These are phyloP conservation scores for Tenualosa thibaudeaui DNA, from an alignment of 2,797 vertebrate genomes.

Conservation along the genomic window DNA sequence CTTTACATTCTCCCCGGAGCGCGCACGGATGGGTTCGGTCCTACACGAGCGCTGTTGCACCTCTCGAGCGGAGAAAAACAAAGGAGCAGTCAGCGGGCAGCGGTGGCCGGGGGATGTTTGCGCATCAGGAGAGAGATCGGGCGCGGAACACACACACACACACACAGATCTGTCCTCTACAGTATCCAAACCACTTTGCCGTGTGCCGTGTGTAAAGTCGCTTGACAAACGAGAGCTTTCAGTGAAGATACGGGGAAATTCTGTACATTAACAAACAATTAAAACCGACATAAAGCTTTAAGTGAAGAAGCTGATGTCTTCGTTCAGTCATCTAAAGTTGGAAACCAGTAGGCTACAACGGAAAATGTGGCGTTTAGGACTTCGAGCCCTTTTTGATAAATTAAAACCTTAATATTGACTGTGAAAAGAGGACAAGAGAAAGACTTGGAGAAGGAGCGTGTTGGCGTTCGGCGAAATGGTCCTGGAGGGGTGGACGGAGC, in stretches of 20 bases:
- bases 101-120: neutral
- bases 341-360: neutral
- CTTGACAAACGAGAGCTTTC: slow-evolving; percentile 5
- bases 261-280: neutral
- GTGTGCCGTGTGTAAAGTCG: neutral
- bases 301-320: neutral
- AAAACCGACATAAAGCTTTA: neutral
- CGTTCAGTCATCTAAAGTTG: neutral
- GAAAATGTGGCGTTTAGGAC: neutral
- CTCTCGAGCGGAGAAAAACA: neutral
- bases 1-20: slow-evolving; percentile 52
- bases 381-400: neutral
- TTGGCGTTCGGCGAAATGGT: slow-evolving; percentile 58
- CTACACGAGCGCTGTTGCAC: neutral
- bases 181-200: neutral
- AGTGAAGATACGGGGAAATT: neutral
- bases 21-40: neutral
- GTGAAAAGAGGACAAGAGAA: neutral
- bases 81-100: slow-evolving; percentile 14
- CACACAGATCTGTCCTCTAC: neutral
- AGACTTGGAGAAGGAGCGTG: slow-evolving; percentile 14
- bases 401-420: neutral
- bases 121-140: slow-evolving; percentile 13
- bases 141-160: neutral
- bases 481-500: slow-evolving; percentile 59